These are phyloP conservation scores for Morelia viridis DNA, from an alignment of 2,797 vertebrate genomes.

Conservation along the genomic window DNA sequence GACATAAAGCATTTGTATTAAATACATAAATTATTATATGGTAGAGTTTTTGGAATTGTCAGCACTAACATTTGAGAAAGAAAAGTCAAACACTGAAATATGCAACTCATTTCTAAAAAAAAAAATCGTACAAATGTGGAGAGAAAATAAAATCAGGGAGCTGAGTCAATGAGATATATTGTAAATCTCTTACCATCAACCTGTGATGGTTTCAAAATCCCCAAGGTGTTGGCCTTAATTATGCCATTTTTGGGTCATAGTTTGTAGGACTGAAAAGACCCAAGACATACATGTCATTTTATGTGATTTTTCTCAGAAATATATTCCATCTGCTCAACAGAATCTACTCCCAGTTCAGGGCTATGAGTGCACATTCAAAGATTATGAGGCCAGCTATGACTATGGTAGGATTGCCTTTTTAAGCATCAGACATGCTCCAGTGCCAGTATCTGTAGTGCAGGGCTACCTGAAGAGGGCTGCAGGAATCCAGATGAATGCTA, in stretches of 20 bases:
- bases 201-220: neutral
- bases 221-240: neutral
- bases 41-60: neutral
- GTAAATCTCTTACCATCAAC: neutral
- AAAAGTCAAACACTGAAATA: neutral
- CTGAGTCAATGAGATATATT: neutral
- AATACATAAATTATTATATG: too few relatives aligned
- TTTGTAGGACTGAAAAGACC: neutral
- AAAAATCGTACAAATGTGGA: neutral
- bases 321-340: neutral
- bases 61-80: neutral
- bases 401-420: neutral
- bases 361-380: neutral
- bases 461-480: neutral
- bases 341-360: neutral
- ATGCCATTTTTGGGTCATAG: neutral
- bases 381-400: neutral
- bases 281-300: neutral
- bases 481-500: neutral
- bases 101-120: neutral
- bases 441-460: neutral
- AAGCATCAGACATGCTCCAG: neutral
- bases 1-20: neutral
- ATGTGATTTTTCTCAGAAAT: neutral
- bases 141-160: neutral